Evolutionary conservation across 1,140 invertebrate species (phyloP).

Genomic region (Spodoptera litura): DNA sequence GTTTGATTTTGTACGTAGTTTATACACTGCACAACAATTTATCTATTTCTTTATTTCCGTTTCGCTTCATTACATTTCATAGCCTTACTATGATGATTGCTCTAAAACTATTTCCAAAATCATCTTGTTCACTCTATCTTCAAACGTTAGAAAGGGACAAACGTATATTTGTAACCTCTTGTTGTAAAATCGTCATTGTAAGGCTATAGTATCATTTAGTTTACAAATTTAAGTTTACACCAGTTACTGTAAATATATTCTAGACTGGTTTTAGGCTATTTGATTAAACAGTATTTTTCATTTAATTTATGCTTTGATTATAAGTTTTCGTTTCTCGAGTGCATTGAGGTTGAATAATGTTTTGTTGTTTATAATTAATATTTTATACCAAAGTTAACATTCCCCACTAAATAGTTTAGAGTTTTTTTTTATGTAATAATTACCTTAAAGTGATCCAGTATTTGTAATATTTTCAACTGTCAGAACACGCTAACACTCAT

Average conservation of each 20-base stretch:
- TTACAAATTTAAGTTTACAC: slow-evolving; percentile 66
- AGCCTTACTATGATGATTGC: slow-evolving; percentile 8
- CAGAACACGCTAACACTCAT: slow-evolving; percentile 69
- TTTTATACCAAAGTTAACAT: slow-evolving; percentile 86
- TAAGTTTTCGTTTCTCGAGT: slow-evolving; percentile 78
- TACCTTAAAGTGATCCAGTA: slow-evolving; percentile 78
- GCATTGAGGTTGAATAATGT: slow-evolving; percentile 81
- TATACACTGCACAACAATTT: slow-evolving; percentile 39
- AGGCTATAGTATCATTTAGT: slow-evolving; percentile 44
- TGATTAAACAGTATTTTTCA: slow-evolving; percentile 81
- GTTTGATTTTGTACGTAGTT: slow-evolving; percentile 50
- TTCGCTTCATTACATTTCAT: slow-evolving; percentile 26
- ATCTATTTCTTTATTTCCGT: slow-evolving; percentile 26
- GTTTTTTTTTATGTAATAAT: slow-evolving; percentile 70
- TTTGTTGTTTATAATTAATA: slow-evolving; percentile 85
- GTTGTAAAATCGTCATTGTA: not conserved
- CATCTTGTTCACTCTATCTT: slow-evolving; percentile 3
- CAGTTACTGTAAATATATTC: slow-evolving; percentile 81
- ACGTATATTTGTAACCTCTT: not conserved
- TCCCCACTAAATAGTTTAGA: slow-evolving; percentile 84
- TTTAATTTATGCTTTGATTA: slow-evolving; percentile 82
- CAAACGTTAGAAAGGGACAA: slow-evolving; percentile 19
- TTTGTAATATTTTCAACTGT: slow-evolving; percentile 71
- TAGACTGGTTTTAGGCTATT: slow-evolving; percentile 75
- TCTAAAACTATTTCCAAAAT: not conserved